Base-by-base conservation (phyloP, 2,797 vertebrate species). In the Allobates femoralis region DNA sequence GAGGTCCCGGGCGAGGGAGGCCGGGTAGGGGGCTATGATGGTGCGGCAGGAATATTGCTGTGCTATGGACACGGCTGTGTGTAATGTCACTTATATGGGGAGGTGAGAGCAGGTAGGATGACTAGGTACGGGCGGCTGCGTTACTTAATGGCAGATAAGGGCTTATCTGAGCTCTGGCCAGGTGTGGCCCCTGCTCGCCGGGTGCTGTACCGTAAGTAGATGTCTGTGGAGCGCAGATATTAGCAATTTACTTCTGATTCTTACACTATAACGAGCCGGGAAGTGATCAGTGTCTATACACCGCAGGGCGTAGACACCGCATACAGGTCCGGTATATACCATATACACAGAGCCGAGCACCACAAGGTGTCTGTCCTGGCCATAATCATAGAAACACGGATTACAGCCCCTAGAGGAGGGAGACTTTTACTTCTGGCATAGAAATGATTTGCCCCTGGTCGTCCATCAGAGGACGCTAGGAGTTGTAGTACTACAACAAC, bases 161-260 rank as follows among this genome's bases (percentile, higher is more conserved):
- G 12, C 16, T 87, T 87, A 87, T 87, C 81, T 56, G 18, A 14
- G 16, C 14, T 23, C 62, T 8, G 46, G 26, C 73, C 81, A 73
- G 86, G 81, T 15, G 74, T 14, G 51, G 53, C 15, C 16, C 11
- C 51, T 30, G 64, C 71, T 21, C 2, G 14, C 3, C 1, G 16
- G 55, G 77, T 21, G 62, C 66, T 26, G 26, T 10, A 0, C 66
- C 37, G 51, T 37, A 41, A 71, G 53, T 73, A 74, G 32, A 73
- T 83, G 8, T 26, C 55, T 69, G 16, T 60, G 58, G 2, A 12
- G 18, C 3, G 32, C 32, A 3, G 16, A 14, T 14, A 12, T 2
- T 14, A 46, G 19, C 37, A 3, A 23, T 41, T 41, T 71, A n/a
- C 1, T 79, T 15, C 11, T 34, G 30, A 18, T 14, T 71, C 7